Base-by-base conservation (phyloP, 37 sponge, comb jelly and placozoan species). In the Tethya wilhelma region DNA sequence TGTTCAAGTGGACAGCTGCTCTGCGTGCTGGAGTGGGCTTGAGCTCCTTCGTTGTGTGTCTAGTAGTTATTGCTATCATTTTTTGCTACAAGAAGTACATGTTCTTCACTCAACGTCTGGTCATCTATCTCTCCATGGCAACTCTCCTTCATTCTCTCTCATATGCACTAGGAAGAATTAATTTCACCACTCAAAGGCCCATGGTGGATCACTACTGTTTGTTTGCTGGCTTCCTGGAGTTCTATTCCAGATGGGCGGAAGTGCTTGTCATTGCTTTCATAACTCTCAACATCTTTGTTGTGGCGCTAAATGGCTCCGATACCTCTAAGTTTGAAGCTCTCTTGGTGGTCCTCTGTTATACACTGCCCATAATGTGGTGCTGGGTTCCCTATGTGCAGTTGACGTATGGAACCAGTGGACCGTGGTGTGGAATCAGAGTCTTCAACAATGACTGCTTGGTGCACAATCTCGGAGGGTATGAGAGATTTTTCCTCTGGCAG, bases 371-470 rank as follows among this genome's bases (percentile, higher is more conserved):
- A 0, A 23, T 59, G 12, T 75, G 59, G 64, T 62, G 41, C 46
- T 84, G 85, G 78, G 46, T 84, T 67, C 90, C 90, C 0, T 90
- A 84, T 38, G 12, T 78, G 9, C 31, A 59, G 32, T 20, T 59
- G 2, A 43, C 90, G 5, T 90, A 84, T 60, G 90, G 85, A 19
- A 44, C 46, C 26, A 60, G 78, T 14, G 85, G 85, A 8, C 71
- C 85, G 1, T 90, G 81, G 85, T 90, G 90, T 79, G 85, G 81
- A 71, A 84, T 90, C 0, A 60, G 75, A 44, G 44, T 26, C 2
- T 39, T 60, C 17, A 28, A 63, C 8, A 69, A 57, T 28, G 58
- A 68, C 41, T 79, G 80, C 59, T 7, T 8, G 1, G 2, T 1
- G 5, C 69, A 38, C 32, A 22, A 2, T 5, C 49, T 60, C 26